Evolutionary conservation across 2,797 vertebrate species (phyloP), one percentile per base, ranked within the genome.

Genomic region (Notolabrus celidotus): DNA sequence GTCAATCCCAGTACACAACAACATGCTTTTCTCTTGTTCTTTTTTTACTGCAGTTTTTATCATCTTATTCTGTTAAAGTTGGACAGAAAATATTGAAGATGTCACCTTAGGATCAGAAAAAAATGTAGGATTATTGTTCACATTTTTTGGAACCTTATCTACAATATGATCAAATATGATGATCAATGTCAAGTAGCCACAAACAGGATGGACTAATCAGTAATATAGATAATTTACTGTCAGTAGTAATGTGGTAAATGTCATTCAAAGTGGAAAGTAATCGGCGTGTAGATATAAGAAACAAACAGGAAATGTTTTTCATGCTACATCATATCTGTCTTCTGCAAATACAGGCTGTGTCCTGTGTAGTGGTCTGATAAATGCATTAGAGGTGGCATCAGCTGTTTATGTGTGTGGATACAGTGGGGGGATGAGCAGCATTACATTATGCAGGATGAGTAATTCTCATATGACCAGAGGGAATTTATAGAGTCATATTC

Each of bases 391-490:
- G 45, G 36, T n/a, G 15, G 73, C 53, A 73, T 79, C 74, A 84
- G 79, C 79, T 88, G 84, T 62, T 62, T 22, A 0, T 36, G 19
- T 51, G 64, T 23, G 16, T 57, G 36, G n/a, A 61, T 6, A 41
- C 17, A 4, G 45, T 34, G 49, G 45, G 60, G 17, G 34, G 31
- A 14, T 38, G 51, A 79, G 47, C 59, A 55, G 81, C 52, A 58
- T 79, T 46, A 54, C 49, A 71, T n/a, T 74, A 64, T 70, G 72
- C 61, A 47, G 11, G 46, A 80, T 87, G 83, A 74, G 65, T 82
- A 78, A 74, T 62, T 39, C 47, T 69, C 74, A 59, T 42, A 46
- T 53, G 76, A 76, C 83, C 82, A 1, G 45, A 65, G 80, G 86
- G 5, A 66, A 33, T 39, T 42, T 31, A 38, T 62, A 14, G 63